Evolutionary conservation across 1,140 invertebrate species (phyloP).

Genomic region (Solenopsis fugax): DNA sequence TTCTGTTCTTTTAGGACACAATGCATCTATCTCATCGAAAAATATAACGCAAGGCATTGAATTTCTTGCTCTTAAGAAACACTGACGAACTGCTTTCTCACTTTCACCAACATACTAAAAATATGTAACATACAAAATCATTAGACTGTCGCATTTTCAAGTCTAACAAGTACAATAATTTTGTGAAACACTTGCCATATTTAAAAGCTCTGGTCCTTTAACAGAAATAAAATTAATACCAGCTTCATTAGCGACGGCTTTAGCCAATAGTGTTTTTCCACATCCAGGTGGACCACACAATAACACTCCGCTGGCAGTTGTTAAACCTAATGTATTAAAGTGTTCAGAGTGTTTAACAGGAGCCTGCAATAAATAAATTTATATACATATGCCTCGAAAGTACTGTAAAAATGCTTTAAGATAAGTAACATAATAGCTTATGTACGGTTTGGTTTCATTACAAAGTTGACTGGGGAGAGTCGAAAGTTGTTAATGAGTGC

Average conservation of each 20-base stretch:
- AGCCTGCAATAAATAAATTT: conserved; percentile 88
- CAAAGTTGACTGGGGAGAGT: background rate
- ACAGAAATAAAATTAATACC: conserved; percentile 99
- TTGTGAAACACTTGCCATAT: conserved; percentile 90
- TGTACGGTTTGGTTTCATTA: background rate
- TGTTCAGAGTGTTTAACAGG: conserved; percentile 95
- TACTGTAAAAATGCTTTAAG: background rate
- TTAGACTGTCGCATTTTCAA: background rate
- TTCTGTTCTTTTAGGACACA: conserved; percentile 96
- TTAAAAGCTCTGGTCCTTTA: conserved; percentile 98
- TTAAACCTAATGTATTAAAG: conserved; percentile 92
- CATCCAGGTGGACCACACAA: conserved; percentile 98
- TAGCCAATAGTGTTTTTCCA: conserved; percentile 97
- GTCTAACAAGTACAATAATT: background rate
- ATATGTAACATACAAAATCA: conserved; percentile 26
- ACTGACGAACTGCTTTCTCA: conserved; percentile 97
- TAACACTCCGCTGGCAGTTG: conserved; percentile 94
- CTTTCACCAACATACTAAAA: conserved; percentile 99
- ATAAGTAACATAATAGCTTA: background rate
- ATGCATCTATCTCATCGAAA: conserved; percentile 99
- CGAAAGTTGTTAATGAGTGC: too few species aligned
- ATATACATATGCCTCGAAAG: background rate
- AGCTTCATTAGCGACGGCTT: conserved; percentile 98
- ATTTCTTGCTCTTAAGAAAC: conserved; percentile 97
- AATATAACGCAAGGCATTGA: conserved; percentile 99